Evolutionary conservation across 2,888 invertebrate species (phyloP).

Genomic region (Mimachlamys varia): DNA sequence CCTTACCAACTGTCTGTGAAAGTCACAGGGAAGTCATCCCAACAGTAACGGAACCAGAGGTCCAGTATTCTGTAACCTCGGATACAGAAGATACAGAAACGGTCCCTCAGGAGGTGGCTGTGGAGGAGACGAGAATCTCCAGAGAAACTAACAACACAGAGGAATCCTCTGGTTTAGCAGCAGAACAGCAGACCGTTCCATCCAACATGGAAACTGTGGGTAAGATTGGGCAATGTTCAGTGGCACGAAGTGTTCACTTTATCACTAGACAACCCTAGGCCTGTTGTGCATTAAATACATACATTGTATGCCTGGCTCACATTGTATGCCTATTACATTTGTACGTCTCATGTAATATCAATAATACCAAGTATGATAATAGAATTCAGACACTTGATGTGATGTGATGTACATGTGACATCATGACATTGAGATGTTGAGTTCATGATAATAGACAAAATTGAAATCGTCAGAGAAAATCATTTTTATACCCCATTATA

Average conservation of each 20-base stretch:
- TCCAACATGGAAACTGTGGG: neutral
- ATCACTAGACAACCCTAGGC: neutral
- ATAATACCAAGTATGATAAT: no score
- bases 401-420: no score
- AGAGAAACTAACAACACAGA: neutral
- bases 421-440: no score
- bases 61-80: neutral
- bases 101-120: neutral
- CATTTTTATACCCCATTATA: no score
- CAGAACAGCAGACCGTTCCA: neutral
- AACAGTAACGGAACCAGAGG: constrained; percentile 10
- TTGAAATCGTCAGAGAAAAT: no score
- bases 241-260: neutral
- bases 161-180: neutral
- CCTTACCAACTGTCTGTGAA: constrained; percentile 4
- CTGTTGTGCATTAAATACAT: neutral
- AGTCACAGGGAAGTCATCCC: neutral
- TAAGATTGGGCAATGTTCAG: neutral
- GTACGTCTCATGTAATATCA: neutral
- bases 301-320: no score
- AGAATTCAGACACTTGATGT: no score
- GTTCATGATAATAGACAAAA: no score
- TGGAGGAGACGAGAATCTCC: neutral
- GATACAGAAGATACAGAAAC: neutral
- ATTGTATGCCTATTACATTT: neutral